phyloP scores from a whole-genome alignment of 2,888 invertebrate genomes.

The Spisula subtruncata region DNA sequence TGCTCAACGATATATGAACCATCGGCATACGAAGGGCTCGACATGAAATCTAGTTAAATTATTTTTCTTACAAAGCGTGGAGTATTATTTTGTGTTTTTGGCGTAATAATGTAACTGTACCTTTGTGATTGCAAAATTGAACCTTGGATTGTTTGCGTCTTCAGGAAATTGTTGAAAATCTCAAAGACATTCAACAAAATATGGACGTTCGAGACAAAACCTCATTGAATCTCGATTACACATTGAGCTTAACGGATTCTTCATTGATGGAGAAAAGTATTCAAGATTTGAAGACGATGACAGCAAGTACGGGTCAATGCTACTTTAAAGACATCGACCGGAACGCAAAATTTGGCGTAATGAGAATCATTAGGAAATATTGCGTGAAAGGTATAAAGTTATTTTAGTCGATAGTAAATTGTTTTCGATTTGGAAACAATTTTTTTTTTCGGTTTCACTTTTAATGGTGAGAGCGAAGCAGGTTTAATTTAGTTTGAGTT shows the following conservation, averaged over 20 bases:
- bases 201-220: background rate
- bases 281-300: background rate
- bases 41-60: too few species aligned
- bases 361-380: slow-evolving; percentile 4
- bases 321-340: background rate
- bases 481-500: too few species aligned
- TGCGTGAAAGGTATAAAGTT: background rate
- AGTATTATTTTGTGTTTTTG: too few species aligned
- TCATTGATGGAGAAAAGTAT: slow-evolving; percentile 4
- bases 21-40: too few species aligned
- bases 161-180: slow-evolving; percentile 9
- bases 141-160: too few species aligned
- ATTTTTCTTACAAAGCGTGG: too few species aligned
- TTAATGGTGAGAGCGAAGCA: background rate
- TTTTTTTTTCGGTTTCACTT: background rate
- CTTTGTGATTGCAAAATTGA: background rate
- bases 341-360: slow-evolving; percentile 8
- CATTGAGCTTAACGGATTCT: background rate
- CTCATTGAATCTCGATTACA: background rate
- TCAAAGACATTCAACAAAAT: background rate
- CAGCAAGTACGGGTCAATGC: too few species aligned
- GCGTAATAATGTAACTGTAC: too few species aligned
- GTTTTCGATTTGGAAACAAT: background rate
- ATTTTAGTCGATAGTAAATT: background rate
- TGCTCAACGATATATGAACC: too few species aligned